Evolutionary conservation across 2,888 invertebrate genomes (phyloP).

Genomic region (Lissocephala sabroskyi): DNA sequence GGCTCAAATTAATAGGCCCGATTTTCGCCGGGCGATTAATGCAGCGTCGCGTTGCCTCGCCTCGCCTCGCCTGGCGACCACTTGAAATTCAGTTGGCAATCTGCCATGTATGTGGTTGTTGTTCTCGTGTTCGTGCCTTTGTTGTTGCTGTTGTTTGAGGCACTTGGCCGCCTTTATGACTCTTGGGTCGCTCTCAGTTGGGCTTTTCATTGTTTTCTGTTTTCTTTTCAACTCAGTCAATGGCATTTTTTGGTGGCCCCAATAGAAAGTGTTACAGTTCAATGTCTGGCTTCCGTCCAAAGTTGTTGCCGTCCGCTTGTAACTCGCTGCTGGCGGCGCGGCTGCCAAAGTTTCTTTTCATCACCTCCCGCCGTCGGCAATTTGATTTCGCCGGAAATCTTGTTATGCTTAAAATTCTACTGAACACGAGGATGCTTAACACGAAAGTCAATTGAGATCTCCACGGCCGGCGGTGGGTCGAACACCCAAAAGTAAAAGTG

Average conservation of each 20-base stretch:
- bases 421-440: no score
- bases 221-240: slow-evolving; percentile 18
- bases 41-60: no score
- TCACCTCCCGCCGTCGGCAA: no score
- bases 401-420: no score
- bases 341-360: slow-evolving; percentile 1
- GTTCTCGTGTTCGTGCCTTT: not conserved
- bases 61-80: slow-evolving; percentile 9
- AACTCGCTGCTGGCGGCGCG: not conserved
- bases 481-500: slow-evolving; percentile 48
- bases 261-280: slow-evolving; percentile 67
- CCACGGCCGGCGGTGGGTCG: no score
- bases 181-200: slow-evolving; percentile 25
- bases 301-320: no score
- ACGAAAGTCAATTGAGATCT: no score
- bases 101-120: slow-evolving; percentile 44
- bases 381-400: no score
- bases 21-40: slow-evolving; percentile 25
- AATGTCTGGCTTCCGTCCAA: slow-evolving; percentile 38
- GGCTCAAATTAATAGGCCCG: slow-evolving; percentile 48
- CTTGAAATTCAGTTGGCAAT: slow-evolving; percentile 29
- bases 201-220: slow-evolving; percentile 16
- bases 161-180: slow-evolving; percentile 54
- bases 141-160: slow-evolving; percentile 12
- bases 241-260: slow-evolving; percentile 34